A percentile compares a stretch with the other conserved stretches of the same genome.
phyloP scores from a whole-genome alignment of 37 sponge, comb jelly and placozoan species.

The Beroe forskalii region DNA sequence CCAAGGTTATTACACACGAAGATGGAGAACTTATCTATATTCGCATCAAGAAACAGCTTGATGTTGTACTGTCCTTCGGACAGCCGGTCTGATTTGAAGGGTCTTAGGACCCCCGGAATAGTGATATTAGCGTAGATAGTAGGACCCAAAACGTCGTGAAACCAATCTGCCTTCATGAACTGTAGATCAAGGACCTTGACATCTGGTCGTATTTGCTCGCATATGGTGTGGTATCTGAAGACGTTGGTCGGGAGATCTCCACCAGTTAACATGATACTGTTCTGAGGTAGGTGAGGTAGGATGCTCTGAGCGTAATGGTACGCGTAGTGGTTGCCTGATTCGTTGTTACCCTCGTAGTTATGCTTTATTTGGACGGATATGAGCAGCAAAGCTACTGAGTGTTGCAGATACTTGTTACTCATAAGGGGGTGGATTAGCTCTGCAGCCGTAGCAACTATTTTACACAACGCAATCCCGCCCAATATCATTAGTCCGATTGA shows the following conservation, averaged over 20 bases:
- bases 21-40: conserved; percentile 13
- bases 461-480: conserved; percentile 13
- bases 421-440: not conserved
- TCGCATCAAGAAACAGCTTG: not conserved
- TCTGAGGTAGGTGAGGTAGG: conserved; percentile 40
- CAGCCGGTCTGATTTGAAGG: conserved; percentile 13
- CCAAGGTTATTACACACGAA: conserved; percentile 43
- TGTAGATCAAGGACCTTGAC: conserved; percentile 43
- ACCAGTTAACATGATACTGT: conserved; percentile 43
- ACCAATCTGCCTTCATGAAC: conserved; percentile 57
- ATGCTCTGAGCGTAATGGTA: conserved; percentile 31
- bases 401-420: conserved; percentile 33
- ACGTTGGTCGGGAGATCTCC: conserved; percentile 60
- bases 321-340: conserved; percentile 45
- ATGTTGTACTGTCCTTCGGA: conserved; percentile 27
- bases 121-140: not conserved
- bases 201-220: conserved; percentile 58
- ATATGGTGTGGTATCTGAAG: conserved; percentile 59
- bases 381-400: not conserved
- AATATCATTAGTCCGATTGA: conserved; percentile 13
- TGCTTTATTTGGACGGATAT: conserved; percentile 13
- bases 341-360: conserved; percentile 55
- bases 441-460: not conserved
- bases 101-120: conserved; percentile 24
- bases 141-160: conserved; percentile 28